phyloP scores from a whole-genome alignment of 2,888 invertebrate species.

The Xestobium rufovillosum region DNA sequence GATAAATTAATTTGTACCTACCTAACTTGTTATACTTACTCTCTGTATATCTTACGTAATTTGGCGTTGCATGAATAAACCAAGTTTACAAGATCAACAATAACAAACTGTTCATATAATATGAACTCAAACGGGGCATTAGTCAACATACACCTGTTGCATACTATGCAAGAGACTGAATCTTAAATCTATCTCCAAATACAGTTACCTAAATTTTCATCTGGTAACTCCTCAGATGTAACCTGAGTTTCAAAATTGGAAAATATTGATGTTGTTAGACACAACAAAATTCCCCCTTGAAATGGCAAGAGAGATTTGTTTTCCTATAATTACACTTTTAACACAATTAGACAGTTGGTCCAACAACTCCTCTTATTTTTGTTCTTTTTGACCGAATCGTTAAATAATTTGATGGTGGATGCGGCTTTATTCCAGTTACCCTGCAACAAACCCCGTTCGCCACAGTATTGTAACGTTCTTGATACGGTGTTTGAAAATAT shows the following conservation, averaged over 20 bases:
- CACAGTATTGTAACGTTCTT: slow-evolving; percentile 18
- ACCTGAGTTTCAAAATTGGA: no score
- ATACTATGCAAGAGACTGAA: no score
- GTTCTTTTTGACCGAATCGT: slow-evolving; percentile 22
- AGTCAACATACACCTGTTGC: no score
- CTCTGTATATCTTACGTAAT: no score
- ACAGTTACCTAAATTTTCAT: slow-evolving; percentile 6
- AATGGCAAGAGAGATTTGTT: slow-evolving; percentile 20
- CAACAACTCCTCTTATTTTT: slow-evolving; percentile 20
- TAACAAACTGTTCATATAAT: no score
- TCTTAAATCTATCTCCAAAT: slow-evolving; percentile 4
- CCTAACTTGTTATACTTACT: no score
- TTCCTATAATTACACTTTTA: slow-evolving; percentile 21
- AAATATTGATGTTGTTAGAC: no score
- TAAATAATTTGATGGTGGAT: slow-evolving; percentile 14
- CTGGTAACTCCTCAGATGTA: no score
- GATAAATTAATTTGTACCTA: no score
- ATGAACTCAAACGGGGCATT: no score
- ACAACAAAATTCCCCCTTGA: slow-evolving; percentile 20
- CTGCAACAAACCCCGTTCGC: slow-evolving; percentile 14
- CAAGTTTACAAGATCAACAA: no score
- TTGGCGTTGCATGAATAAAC: no score
- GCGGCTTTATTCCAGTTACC: slow-evolving; percentile 10
- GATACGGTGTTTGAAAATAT: slow-evolving; percentile 20
- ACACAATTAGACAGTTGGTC: slow-evolving; percentile 17